Conservation (phyloP, 2,797 vertebrate species). For the Stomatorhinus walkeri region DNA sequence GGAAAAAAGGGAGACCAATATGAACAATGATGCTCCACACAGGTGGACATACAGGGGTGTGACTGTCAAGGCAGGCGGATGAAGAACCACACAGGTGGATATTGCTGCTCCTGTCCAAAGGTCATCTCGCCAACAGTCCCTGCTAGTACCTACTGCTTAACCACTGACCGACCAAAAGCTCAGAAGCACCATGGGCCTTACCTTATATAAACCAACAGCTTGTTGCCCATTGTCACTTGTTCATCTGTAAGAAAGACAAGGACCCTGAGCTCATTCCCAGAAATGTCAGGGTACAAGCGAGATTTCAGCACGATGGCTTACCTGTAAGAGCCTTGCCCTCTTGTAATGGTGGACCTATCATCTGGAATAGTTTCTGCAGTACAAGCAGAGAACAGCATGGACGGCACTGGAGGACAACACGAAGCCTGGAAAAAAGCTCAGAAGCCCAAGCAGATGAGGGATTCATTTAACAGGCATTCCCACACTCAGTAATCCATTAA, state of each 20-base stretch:
- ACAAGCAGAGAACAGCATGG: conserved; percentile 31
- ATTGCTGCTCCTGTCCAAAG: neutral
- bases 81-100: neutral
- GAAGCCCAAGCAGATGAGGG: neutral
- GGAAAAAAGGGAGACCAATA: neutral
- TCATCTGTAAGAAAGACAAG: conserved; percentile 70
- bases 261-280: neutral
- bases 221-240: conserved; percentile 93
- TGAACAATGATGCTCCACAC: neutral
- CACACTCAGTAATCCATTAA: neutral
- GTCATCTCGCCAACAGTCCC: neutral
- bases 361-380: conserved; percentile 85
- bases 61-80: neutral
- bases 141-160: neutral
- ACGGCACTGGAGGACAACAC: neutral
- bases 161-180: neutral
- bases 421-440: neutral
- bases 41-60: neutral
- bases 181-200: conserved; percentile 39
- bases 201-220: conserved; percentile 96
- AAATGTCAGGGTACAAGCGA: neutral
- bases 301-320: conserved; percentile 38
- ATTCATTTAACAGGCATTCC: neutral
- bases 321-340: conserved; percentile 81
- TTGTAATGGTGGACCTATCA: conserved; percentile 76